Evolutionary conservation across 2,888 invertebrate genomes (phyloP), one percentile per base, ranked within the genome.

Genomic region (Heliothis peltigera): DNA sequence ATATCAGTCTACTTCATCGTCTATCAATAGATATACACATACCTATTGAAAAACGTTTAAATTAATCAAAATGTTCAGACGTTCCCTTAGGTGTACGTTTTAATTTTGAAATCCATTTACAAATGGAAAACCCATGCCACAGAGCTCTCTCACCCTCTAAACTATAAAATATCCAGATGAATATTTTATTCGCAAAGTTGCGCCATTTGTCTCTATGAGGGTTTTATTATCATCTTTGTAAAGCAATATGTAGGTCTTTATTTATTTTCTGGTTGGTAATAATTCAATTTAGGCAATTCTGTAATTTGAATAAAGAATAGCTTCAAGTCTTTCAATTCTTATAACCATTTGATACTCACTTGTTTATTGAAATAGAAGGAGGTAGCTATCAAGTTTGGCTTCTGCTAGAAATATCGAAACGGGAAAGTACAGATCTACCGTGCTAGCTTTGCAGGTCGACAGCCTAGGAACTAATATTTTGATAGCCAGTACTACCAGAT

Each of bases 31-130:
- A 43, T 32, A 43, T 32, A 61, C 42, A 55, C 3, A 4, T 25
- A 25, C 25, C n/a, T 43, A 69, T 42, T 72, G 42, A 56, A 54
- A 72, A 66, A 46, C 51, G 43, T 60, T 65, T 70, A 76, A 74
- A 78, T 77, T 85, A 84, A 87, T 86, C 81, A 83, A 81, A 80
- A 66, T 79, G 72, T 67, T 54, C 82, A 86, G 82, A 84, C 83
- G 79, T 83, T 88, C 88, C 89, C 90, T 82, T 74, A 79, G 79
- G 86, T 79, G 81, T 83, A 78, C 82, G 75, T 78, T 89, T 91
- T 92, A 89, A 91, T 91, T 90, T 90, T 89, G 85, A 91, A 92
- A 91, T 90, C 89, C 89, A 92, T 92, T 91, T 90, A 87, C 88
- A 89, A 91, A 92, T 91, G 84, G 87, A 82, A 82, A 78, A 80